These are phyloP conservation scores for Choreutis nemorana DNA, from an alignment of 2,888 invertebrate genomes.

Conservation along the genomic window DNA sequence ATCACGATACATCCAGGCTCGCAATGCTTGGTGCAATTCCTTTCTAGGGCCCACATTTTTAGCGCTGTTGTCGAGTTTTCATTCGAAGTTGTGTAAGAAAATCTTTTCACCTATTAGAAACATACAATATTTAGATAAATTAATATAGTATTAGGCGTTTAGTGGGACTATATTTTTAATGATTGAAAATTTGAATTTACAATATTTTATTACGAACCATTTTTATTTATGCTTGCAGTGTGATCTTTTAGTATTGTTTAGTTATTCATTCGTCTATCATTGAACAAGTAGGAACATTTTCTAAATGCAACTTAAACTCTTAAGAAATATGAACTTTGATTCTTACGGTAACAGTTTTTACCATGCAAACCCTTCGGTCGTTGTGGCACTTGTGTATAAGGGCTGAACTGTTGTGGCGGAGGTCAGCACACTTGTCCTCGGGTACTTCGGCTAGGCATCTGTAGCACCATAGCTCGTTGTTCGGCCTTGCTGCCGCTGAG, in stretches of 20 bases:
- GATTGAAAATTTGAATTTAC: too few species aligned
- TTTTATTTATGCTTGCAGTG: too few species aligned
- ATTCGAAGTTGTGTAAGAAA: conserved; percentile 83
- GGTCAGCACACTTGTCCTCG: conserved; percentile 75
- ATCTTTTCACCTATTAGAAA: conserved; percentile 82
- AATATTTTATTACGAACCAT: too few species aligned
- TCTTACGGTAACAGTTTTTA: too few species aligned
- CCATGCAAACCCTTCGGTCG: conserved; percentile 82
- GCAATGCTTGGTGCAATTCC: conserved; percentile 84
- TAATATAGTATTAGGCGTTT: too few species aligned
- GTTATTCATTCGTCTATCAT: too few species aligned
- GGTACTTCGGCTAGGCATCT: conserved; percentile 80
- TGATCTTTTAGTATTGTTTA: too few species aligned
- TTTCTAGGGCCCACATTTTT: conserved; percentile 83
- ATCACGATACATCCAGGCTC: conserved; percentile 90
- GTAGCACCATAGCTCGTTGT: conserved; percentile 84
- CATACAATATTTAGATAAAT: conserved; percentile 1
- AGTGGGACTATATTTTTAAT: too few species aligned
- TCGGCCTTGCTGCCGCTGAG: conserved; percentile 78
- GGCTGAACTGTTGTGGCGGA: conserved; percentile 65
- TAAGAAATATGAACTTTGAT: too few species aligned
- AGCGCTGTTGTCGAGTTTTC: conserved; percentile 77
- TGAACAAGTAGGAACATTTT: too few species aligned
- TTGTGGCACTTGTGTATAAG: conserved; percentile 78
- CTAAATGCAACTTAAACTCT: too few species aligned